Percentiles rank a stretch among this genome's conserved stretches.
Evolutionary conservation across 1,140 invertebrate species (phyloP).

Genomic region (Ladona fulva): DNA sequence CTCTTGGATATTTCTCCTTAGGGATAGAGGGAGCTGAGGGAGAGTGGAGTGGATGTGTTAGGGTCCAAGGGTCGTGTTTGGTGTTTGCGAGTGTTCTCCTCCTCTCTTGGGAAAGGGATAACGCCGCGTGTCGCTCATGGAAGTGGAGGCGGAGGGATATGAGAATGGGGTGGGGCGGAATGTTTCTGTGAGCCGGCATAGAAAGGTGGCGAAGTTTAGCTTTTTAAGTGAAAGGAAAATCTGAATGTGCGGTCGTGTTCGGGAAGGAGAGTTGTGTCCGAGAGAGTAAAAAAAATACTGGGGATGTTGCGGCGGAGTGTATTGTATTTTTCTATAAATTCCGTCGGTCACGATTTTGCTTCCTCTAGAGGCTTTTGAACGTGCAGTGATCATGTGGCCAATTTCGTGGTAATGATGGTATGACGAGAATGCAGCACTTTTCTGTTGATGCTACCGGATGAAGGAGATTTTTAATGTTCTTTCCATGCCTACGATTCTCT

Average conservation of each 20-base stretch:
- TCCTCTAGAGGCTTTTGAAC: too few relatives aligned
- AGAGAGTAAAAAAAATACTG: not conserved
- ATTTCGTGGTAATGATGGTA: too few relatives aligned
- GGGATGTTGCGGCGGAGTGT: too few relatives aligned
- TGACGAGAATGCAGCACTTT: too few relatives aligned
- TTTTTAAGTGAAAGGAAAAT: not conserved
- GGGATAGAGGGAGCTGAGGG: not conserved
- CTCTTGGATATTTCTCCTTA: not conserved
- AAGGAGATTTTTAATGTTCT: too few relatives aligned
- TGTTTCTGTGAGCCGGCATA: not conserved
- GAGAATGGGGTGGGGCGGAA: too few relatives aligned
- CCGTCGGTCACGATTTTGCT: too few relatives aligned
- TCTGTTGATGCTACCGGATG: too few relatives aligned
- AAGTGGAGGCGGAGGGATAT: not conserved
- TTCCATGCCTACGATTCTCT: too few relatives aligned
- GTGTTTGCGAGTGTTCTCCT: conserved; percentile 3
- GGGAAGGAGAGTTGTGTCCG: not conserved
- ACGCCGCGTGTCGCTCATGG: not conserved
- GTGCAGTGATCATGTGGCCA: too few relatives aligned
- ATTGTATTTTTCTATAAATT: too few relatives aligned
- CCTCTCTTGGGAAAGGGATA: not conserved
- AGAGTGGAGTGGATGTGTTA: conserved; percentile 5
- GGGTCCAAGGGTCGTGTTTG: conserved; percentile 3
- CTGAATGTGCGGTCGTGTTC: not conserved
- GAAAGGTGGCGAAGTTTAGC: not conserved